Conservation (phyloP, 2,113 vertebrate species). For the Mus pahari region DNA sequence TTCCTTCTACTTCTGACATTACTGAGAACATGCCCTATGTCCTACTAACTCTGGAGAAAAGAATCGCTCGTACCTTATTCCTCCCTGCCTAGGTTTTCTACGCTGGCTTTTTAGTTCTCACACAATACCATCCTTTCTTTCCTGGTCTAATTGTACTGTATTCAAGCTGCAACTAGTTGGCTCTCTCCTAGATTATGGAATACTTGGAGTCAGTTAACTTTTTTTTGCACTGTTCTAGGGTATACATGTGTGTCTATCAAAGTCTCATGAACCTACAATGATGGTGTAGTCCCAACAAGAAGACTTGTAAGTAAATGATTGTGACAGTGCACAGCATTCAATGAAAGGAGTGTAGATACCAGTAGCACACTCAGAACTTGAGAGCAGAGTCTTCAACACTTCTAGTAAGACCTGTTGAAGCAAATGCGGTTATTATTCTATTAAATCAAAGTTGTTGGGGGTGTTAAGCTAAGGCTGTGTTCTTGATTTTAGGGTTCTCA, state of each 20-base stretch:
- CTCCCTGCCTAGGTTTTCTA: neutral
- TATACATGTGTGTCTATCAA: neutral
- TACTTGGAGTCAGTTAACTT: neutral
- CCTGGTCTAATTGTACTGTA: neutral
- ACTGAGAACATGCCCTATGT: neutral
- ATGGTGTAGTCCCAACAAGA: neutral
- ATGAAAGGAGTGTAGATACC: neutral
- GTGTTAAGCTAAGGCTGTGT: neutral
- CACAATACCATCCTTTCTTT: neutral
- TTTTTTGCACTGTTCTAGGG: neutral
- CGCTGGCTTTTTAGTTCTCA: neutral
- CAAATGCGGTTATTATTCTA: neutral
- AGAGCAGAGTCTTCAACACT: neutral
- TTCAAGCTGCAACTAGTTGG: neutral
- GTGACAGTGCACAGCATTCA: neutral
- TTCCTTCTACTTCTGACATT: neutral
- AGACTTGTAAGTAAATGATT: neutral
- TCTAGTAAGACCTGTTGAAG: slow-evolving; percentile 1
- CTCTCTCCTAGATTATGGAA: neutral
- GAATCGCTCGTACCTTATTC: neutral
- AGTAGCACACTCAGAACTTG: neutral
- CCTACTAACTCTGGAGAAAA: neutral
- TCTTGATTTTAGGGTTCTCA: neutral
- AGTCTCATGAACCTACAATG: neutral
- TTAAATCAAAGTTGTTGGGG: neutral